Conservation (phyloP, 2,113 vertebrate species). For the Pseudorectes ferrugineus region DNA sequence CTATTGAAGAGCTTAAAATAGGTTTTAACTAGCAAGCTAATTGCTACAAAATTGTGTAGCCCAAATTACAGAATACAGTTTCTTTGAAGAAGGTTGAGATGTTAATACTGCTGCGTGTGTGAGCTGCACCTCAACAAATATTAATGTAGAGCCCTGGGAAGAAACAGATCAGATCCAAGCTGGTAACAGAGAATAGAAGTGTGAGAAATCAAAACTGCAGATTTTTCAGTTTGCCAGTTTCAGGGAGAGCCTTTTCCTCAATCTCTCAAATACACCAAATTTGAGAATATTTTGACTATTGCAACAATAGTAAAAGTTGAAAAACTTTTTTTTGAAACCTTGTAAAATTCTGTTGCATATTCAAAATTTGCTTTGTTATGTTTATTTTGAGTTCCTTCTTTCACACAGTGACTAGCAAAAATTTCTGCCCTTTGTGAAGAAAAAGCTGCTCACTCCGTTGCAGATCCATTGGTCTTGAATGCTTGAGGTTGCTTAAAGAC, state of each 20-base stretch:
- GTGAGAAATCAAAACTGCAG: background rate
- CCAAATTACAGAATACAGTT: background rate
- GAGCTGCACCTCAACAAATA: conserved; percentile 67
- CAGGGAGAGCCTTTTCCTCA: background rate
- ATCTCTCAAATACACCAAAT: background rate
- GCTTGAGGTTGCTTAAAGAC: background rate
- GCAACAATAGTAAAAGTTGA: background rate
- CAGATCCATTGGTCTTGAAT: background rate
- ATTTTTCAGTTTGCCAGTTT: background rate
- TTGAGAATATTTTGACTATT: background rate
- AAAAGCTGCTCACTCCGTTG: background rate
- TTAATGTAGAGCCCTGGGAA: conserved; percentile 77
- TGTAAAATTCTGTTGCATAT: background rate
- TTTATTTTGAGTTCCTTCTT: background rate
- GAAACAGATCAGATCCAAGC: conserved; percentile 2
- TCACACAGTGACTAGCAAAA: background rate
- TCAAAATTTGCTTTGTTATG: background rate
- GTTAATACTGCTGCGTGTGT: conserved; percentile 7
- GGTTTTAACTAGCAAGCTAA: background rate
- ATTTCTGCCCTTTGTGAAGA: background rate
- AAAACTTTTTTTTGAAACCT: background rate
- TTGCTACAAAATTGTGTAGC: background rate
- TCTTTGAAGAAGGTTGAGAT: background rate
- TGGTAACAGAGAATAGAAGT: background rate
- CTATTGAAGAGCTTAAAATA: background rate